Conservation (phyloP, 1,140 invertebrate species). For the Cydia fagiglandana region DNA sequence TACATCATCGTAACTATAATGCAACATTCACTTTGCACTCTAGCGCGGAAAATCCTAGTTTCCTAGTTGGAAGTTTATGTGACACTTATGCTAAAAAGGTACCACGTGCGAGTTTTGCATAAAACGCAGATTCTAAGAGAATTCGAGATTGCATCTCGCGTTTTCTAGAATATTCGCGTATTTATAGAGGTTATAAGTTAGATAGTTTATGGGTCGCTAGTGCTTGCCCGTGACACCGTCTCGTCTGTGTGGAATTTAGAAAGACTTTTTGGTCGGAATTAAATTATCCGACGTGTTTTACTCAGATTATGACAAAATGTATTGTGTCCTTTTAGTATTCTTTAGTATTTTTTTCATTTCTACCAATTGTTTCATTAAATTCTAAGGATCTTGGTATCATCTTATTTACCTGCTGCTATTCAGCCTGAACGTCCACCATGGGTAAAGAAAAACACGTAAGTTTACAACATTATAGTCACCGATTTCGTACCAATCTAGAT, state of each 20-base stretch:
- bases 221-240: background rate
- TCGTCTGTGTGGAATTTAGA: background rate
- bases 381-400: no score
- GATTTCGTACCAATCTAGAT: no score
- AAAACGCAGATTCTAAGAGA: constrained; percentile 21
- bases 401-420: no score
- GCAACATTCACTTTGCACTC: constrained; percentile 20
- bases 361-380: no score
- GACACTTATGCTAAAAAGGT: constrained; percentile 21
- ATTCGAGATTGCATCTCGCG: constrained; percentile 9
- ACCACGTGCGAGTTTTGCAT: constrained; percentile 19
- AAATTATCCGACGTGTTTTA: no score
- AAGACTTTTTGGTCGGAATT: no score
- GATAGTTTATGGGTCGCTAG: background rate
- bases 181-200: constrained; percentile 1
- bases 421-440: no score
- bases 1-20: background rate
- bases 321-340: no score
- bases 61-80: constrained; percentile 3
- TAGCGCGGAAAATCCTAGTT: constrained; percentile 1
- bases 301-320: no score
- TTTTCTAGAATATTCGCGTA: background rate
- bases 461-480: no score
- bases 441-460: no score
- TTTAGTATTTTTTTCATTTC: no score